Evolutionary conservation across 2,797 vertebrate species (phyloP), one percentile per base, ranked within the genome.

Genomic region (Heterohyrax brucei): DNA sequence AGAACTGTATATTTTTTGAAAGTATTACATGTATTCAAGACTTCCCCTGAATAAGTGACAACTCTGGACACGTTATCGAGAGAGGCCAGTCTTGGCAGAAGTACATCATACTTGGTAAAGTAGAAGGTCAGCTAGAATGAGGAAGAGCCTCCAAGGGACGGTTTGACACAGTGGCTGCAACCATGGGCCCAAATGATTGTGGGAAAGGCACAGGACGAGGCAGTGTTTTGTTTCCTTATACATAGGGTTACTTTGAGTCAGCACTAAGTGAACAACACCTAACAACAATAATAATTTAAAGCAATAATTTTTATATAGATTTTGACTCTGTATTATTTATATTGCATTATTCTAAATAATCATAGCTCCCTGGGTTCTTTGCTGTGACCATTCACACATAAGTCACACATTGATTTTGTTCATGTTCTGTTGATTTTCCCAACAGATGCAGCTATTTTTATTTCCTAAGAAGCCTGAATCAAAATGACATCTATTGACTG

Each of bases 1-100:
- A 75, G 18, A n/a, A 46, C 33, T 50, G 89, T 53, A 92, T 92
- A 68, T 82, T 28, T 93, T 94, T 12, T 87, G 79, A 6, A 89
- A 88, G 44, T 48, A 48, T 5, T 91, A 22, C 48, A 28, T 89
- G 77, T 53, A 79, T 62, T 90, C 89, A 26, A 0, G 72, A 82
- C 76, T 92, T 85, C 59, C 30, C 18, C 21, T 19, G 62, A 6
- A n/a, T 59, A 76, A 85, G 26, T 83, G 82, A 89, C 68, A 24
- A 24, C 53, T 56, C 18, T 56, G 53, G 10, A 16, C 53, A 56
- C 18, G 12, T 56, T 12, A 14, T 56, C 53, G 18, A 16, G 53
- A 56, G 53, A 13, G 53, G 18, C 53, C 53, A 56, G 53, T 16
- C 53, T 56, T 16, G 4, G 53, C 13, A 56, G 53, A 56, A 56